A percentile compares a stretch with the other conserved stretches of the same genome.
Conservation (phyloP, 2,888 invertebrate species). For the Cephus pygmeus region DNA sequence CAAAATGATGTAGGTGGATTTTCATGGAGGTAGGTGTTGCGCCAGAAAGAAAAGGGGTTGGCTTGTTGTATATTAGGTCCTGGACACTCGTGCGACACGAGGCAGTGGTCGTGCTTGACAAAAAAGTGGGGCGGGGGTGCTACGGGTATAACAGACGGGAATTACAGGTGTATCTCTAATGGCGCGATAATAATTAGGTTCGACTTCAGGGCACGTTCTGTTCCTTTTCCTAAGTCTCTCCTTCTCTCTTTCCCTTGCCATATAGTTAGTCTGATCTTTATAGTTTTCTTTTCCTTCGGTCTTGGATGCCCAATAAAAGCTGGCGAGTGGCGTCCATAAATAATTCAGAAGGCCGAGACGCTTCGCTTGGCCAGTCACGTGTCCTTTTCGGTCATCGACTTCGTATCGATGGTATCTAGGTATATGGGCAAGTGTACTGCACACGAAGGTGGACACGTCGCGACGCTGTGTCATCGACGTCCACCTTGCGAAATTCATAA, state of each 20-base stretch:
- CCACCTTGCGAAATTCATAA: not conserved
- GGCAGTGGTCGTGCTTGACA: conserved; percentile 23
- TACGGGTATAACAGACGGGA: conserved; percentile 2
- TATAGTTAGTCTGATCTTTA: not conserved
- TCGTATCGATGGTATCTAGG: not conserved
- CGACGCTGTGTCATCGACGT: not conserved
- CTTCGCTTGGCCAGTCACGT: not conserved
- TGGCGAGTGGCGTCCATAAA: conserved; percentile 31
- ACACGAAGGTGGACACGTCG: not conserved
- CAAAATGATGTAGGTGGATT: not conserved
- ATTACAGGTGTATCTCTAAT: conserved; percentile 46
- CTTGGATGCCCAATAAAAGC: not conserved
- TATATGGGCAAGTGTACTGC: not conserved
- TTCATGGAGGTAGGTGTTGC: conserved; percentile 17
- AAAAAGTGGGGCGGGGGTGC: conserved; percentile 27
- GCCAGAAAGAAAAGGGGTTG: conserved; percentile 40
- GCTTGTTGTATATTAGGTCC: conserved; percentile 41
- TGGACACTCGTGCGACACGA: conserved; percentile 6
- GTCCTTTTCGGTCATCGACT: not conserved
- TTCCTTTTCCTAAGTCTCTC: conserved; percentile 14
- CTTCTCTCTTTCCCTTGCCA: not conserved
- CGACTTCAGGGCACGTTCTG: conserved; percentile 37
- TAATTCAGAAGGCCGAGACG: conserved; percentile 29
- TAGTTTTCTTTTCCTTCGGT: not conserved
- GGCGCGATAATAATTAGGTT: conserved; percentile 50